Percentiles rank a stretch among this genome's conserved stretches.
Conservation (phyloP, 1,140 invertebrate species). For the Atta colombica region DNA sequence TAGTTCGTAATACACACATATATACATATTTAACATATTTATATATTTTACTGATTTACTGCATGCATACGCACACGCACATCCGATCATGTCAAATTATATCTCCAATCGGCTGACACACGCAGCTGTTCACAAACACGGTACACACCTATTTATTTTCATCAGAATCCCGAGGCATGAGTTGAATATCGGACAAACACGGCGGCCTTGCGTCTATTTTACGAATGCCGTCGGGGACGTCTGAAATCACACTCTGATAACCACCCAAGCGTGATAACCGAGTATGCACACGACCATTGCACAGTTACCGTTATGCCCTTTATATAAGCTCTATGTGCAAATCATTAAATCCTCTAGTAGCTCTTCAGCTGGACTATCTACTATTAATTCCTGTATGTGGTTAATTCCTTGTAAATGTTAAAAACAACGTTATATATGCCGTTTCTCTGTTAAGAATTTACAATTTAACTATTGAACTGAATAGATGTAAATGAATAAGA, state of each 20-base stretch:
- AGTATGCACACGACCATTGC: background rate
- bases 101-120: background rate
- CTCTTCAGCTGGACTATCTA: background rate
- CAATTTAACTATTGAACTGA: constrained; percentile 12
- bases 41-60: background rate
- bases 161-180: background rate
- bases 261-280: constrained; percentile 7
- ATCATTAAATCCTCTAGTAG: background rate
- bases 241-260: constrained; percentile 41
- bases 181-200: constrained; percentile 31
- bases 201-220: constrained; percentile 21
- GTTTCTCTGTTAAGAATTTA: constrained; percentile 10
- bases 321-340: background rate
- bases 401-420: constrained; percentile 39
- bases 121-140: background rate
- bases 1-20: constrained; percentile 30
- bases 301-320: constrained; percentile 1
- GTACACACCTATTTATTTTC: constrained; percentile 19
- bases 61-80: background rate
- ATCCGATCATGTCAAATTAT: constrained; percentile 13
- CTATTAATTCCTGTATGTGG: constrained; percentile 17
- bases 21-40: background rate
- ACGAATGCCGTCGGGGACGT: background rate
- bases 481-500: background rate
- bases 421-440: background rate